Conservation (phyloP, 92 coral and sea anemone species). For the Galaxea fascicularis region DNA sequence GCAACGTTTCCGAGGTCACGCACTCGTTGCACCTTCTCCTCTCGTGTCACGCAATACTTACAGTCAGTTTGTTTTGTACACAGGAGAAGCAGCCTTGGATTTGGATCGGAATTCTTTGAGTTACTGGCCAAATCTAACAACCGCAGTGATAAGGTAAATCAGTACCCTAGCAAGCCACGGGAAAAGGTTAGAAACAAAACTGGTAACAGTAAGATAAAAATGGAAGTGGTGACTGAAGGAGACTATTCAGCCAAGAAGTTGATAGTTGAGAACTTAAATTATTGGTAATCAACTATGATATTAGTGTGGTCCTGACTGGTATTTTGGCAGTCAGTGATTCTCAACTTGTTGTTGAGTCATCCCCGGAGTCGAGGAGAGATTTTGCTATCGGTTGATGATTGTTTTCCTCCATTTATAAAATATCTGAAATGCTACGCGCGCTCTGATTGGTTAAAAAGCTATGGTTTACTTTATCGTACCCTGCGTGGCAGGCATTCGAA, state of each 20-base stretch:
- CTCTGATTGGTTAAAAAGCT: no score
- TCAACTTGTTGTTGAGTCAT: no score
- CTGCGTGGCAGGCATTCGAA: no score
- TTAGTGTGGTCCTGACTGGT: background rate
- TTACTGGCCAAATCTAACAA: slow-evolving; percentile 73
- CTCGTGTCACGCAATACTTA: background rate
- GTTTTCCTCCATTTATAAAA: background rate
- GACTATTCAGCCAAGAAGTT: no score
- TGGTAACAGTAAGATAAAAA: background rate
- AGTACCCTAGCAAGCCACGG: background rate
- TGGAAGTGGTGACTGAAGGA: no score
- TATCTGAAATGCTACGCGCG: no score
- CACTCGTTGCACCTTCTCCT: no score
- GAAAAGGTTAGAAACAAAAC: background rate
- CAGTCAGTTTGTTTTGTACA: background rate
- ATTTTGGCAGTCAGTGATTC: background rate
- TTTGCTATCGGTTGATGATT: background rate
- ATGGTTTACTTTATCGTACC: no score
- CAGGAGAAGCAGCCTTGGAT: slow-evolving; percentile 73
- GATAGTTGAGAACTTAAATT: no score
- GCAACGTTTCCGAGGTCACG: no score
- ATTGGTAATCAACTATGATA: no score
- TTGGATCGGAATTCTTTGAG: slow-evolving; percentile 80
- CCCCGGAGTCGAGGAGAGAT: background rate
- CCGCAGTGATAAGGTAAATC: slow-evolving; percentile 59